These are phyloP conservation scores for Peromyscus californicus DNA, from an alignment of 2,113 vertebrate genomes.

Conservation along the genomic window DNA sequence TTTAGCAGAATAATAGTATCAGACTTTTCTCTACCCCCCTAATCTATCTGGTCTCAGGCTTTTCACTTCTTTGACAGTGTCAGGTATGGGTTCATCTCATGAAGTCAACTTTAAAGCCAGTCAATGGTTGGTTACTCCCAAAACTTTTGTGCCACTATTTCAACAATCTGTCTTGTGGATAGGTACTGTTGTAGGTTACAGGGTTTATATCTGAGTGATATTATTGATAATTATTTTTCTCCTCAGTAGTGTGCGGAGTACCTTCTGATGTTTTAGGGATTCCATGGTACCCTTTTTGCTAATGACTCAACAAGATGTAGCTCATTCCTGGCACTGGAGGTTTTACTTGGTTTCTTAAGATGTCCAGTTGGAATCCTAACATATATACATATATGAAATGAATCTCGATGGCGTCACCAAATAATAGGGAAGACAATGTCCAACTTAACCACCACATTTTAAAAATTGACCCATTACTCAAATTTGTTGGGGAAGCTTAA, in stretches of 20 bases:
- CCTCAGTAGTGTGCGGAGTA: not conserved
- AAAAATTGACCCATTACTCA: not conserved
- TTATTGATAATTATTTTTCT: not conserved
- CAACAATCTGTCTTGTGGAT: not conserved
- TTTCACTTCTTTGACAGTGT: not conserved
- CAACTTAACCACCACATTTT: not conserved
- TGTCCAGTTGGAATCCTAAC: not conserved
- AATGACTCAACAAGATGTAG: not conserved
- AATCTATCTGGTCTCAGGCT: not conserved
- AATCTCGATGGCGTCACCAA: not conserved
- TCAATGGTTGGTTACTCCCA: not conserved
- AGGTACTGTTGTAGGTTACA: not conserved
- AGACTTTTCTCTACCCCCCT: not conserved
- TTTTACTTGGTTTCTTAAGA: not conserved
- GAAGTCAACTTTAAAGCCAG: not conserved
- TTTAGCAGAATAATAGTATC: not conserved
- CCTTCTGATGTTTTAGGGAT: not conserved
- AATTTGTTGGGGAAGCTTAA: not conserved
- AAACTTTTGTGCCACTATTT: not conserved
- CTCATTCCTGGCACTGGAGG: not conserved
- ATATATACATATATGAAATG: not conserved
- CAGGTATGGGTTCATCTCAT: not conserved
- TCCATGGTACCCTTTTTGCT: not conserved
- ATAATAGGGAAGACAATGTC: not conserved
- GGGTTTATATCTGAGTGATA: not conserved